These are phyloP conservation scores for Panagrolaimus sp. DNA, from an alignment of 1,140 invertebrate species.

Conservation along the genomic window DNA sequence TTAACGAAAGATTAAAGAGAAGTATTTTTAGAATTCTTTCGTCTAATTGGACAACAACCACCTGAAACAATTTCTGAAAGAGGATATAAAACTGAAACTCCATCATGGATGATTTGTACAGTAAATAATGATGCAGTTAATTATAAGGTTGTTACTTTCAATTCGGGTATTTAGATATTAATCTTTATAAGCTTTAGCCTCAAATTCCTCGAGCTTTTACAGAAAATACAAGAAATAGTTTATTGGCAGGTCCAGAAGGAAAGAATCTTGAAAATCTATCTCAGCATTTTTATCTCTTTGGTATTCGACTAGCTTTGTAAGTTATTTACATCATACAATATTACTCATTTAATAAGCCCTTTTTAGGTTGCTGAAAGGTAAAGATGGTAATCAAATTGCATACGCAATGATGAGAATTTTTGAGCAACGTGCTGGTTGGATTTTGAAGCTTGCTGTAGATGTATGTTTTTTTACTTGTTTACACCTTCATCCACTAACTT, in stretches of 20 bases:
- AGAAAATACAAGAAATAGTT: background rate
- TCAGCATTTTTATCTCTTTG: background rate
- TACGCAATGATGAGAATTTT: too few species aligned
- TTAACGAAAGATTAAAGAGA: background rate
- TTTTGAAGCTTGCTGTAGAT: too few species aligned
- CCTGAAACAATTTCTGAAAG: background rate
- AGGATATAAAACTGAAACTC: background rate
- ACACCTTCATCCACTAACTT: too few species aligned
- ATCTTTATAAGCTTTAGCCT: background rate
- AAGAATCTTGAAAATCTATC: background rate
- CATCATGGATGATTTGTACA: background rate
- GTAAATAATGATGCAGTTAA: background rate
- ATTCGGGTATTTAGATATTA: too few species aligned
- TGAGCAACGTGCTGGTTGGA: too few species aligned
- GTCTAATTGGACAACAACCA: background rate
- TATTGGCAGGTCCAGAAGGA: background rate
- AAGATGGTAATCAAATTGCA: too few species aligned
- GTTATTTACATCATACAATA: background rate
- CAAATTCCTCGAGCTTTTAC: background rate
- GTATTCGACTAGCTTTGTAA: background rate
- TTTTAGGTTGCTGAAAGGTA: too few species aligned
- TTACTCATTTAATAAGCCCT: too few species aligned
- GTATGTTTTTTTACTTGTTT: too few species aligned
- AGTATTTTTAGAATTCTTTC: conserved; percentile 4
- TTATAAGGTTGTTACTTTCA: too few species aligned